A percentile compares a stretch with the other conserved stretches of the same genome.
Conservation (phyloP, 1,140 invertebrate genomes). For the Pteromalus puparum region DNA sequence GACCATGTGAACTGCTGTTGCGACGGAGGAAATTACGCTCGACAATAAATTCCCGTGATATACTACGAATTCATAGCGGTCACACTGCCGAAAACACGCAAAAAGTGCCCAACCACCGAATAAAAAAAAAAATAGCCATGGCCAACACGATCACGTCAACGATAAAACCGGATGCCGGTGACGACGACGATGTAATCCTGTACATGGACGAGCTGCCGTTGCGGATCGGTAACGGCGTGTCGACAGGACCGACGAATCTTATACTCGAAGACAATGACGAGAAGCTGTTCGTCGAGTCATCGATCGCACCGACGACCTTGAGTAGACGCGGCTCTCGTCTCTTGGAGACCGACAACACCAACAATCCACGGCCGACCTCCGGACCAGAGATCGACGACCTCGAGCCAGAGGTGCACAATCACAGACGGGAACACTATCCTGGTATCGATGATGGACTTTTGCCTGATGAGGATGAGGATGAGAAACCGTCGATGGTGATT, state of each 20-base stretch:
- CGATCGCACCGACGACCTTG: not conserved
- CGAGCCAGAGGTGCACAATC: conserved; percentile 65
- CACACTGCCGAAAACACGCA: no score
- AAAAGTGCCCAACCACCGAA: no score
- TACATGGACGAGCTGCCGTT: conserved; percentile 16
- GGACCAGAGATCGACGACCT: conserved; percentile 74
- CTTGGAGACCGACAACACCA: conserved; percentile 61
- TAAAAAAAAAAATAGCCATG: no score
- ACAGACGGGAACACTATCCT: conserved; percentile 23
- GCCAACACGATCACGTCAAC: not conserved
- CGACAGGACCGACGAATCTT: not conserved
- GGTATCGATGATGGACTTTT: conserved; percentile 77
- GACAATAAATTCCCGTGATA: no score
- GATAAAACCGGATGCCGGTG: not conserved
- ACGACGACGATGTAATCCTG: conserved; percentile 16
- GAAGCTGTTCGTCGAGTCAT: not conserved
- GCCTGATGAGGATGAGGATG: conserved; percentile 27
- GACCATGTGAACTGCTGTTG: no score
- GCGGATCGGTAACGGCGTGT: not conserved
- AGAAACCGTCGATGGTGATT: conserved; percentile 45
- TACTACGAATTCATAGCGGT: no score
- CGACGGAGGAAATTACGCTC: no score
- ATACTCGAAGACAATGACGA: not conserved
- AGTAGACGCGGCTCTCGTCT: conserved; percentile 35
- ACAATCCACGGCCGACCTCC: conserved; percentile 61